phyloP scores from a whole-genome alignment of 2,797 vertebrate genomes.

The Acipenser ruthenus region DNA sequence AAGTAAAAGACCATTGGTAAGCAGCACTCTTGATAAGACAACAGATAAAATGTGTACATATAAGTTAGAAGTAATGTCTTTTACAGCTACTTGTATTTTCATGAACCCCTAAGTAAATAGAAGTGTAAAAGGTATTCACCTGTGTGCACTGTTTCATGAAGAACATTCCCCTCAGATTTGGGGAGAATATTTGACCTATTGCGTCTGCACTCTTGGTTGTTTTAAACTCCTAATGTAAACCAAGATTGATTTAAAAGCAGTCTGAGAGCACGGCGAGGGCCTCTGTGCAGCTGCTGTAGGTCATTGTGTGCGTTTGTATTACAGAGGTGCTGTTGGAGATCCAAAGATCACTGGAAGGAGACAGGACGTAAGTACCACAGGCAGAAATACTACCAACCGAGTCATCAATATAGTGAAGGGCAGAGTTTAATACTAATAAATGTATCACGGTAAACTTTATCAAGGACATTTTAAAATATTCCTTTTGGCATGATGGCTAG shows the following conservation, averaged over 20 bases:
- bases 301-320: not conserved
- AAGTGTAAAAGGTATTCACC: no score
- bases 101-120: not conserved
- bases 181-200: constrained; percentile 15
- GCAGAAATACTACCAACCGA: not conserved
- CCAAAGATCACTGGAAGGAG: constrained; percentile 86
- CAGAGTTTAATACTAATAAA: not conserved
- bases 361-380: constrained; percentile 67
- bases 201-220: constrained; percentile 23
- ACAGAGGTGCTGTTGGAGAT: constrained; percentile 90
- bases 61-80: no score
- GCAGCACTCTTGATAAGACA: no score
- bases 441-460: no score
- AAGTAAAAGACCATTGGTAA: no score
- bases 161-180: no score
- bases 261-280: not conserved
- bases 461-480: no score
- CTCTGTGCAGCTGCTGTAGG: not conserved
- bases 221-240: not conserved
- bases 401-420: not conserved
- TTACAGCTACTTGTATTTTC: no score
- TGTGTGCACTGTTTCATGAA: no score
- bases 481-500: no score
- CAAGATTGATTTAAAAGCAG: not conserved
- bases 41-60: no score